phyloP scores from a whole-genome alignment of 2,113 vertebrate species.

The Cromileptes altivelis region DNA sequence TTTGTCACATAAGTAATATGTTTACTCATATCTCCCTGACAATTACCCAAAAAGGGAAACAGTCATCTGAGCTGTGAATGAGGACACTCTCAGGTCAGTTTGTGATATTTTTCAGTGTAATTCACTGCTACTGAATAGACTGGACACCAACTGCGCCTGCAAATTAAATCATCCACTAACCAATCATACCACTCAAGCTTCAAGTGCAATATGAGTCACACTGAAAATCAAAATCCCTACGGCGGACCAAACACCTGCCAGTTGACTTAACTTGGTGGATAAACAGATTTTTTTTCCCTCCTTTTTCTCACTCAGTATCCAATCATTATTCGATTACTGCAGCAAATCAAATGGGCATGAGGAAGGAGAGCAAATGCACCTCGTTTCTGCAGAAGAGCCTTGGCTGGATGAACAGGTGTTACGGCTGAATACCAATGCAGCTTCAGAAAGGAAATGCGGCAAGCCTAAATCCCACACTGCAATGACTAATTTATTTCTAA shows the following conservation, averaged over 20 bases:
- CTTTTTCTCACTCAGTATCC: constrained; percentile 22
- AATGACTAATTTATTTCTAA: constrained; percentile 55
- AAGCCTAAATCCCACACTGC: constrained; percentile 49
- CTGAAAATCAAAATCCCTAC: constrained; percentile 48
- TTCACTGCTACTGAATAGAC: constrained; percentile 18
- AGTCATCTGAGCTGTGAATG: constrained; percentile 8
- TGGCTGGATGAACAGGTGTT: constrained; percentile 65
- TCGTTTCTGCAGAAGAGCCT: constrained; percentile 47
- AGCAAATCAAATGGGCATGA: constrained; percentile 36
- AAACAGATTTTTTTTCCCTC: constrained; percentile 19
- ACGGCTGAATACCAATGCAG: constrained; percentile 60
- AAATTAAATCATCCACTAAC: constrained; percentile 58
- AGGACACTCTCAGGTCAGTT: constrained; percentile 35
- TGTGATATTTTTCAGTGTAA: constrained; percentile 29
- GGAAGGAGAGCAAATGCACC: constrained; percentile 34
- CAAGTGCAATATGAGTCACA: constrained; percentile 46
- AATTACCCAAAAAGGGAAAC: constrained; percentile 28
- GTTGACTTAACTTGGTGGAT: constrained; percentile 37
- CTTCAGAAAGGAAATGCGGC: constrained; percentile 39
- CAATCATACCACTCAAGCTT: constrained; percentile 44
- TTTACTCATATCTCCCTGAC: constrained; percentile 33
- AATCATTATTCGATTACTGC: constrained; percentile 25
- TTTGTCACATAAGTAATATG: constrained; percentile 5
- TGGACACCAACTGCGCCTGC: constrained; percentile 31
- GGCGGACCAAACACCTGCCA: constrained; percentile 39